These are phyloP conservation scores for Nesogale talazaci DNA, from an alignment of 2,113 vertebrate genomes.

Conservation along the genomic window DNA sequence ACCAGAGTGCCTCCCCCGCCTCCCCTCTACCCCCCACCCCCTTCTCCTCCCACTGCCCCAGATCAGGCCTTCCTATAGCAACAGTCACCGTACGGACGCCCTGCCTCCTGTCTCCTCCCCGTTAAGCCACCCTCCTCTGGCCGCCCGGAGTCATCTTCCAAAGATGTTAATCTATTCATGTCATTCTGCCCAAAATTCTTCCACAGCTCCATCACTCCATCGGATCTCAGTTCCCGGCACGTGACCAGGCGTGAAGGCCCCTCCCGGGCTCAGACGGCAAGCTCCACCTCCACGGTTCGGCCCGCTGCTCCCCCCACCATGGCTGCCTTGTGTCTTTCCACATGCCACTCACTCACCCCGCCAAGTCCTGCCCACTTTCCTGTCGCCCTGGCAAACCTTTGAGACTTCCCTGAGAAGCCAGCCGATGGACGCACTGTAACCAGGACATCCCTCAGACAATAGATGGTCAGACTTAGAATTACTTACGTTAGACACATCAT, in stretches of 20 bases:
- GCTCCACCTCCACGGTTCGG: neutral
- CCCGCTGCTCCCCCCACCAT: neutral
- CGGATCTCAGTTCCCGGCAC: neutral
- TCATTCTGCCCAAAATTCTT: neutral
- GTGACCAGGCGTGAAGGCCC: neutral
- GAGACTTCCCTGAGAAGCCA: neutral
- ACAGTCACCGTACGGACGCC: no score
- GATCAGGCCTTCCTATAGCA: neutral
- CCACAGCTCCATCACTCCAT: neutral
- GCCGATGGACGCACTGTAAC: no score
- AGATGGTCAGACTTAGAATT: no score
- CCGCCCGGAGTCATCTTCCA: neutral
- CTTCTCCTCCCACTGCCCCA: neutral
- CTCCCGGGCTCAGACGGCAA: neutral
- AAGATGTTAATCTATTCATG: neutral
- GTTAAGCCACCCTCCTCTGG: neutral
- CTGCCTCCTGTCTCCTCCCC: neutral
- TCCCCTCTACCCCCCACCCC: neutral
- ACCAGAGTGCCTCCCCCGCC: neutral
- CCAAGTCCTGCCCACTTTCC: neutral
- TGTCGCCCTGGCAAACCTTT: neutral
- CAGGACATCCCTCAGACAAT: no score
- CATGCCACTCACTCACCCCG: neutral
- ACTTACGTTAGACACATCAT: no score
- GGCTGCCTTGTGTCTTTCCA: neutral